A percentile compares a stretch with the other conserved stretches of the same genome.
These are phyloP conservation scores for Siniperca undulata DNA, from an alignment of 2,797 vertebrate genomes.

Conservation along the genomic window DNA sequence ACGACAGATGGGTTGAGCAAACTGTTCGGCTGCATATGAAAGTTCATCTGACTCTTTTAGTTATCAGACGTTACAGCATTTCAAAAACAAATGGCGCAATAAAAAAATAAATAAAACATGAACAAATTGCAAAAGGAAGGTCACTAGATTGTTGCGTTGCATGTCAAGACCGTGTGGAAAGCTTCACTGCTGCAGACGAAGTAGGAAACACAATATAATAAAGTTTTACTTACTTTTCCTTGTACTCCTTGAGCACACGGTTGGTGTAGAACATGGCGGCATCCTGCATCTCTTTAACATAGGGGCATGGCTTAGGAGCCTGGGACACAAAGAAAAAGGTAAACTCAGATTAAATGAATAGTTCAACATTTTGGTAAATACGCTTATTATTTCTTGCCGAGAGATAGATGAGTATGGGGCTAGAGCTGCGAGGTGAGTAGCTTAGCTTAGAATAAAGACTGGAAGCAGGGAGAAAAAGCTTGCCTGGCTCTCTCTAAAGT, in stretches of 20 bases:
- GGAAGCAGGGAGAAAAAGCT: too few relatives aligned
- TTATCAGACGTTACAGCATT: background rate
- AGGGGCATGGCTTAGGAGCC: constrained; percentile 94
- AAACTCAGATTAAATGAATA: background rate
- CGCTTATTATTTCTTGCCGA: background rate
- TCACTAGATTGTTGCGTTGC: background rate
- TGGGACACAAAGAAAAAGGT: constrained; percentile 43
- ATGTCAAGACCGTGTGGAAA: background rate
- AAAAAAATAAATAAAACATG: background rate
- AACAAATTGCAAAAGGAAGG: background rate
- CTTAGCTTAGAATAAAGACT: background rate
- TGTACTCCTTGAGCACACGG: constrained; percentile 97
- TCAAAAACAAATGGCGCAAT: background rate
- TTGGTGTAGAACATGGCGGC: constrained; percentile 98
- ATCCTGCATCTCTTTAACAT: constrained; percentile 96
- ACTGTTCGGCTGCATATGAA: constrained; percentile 20
- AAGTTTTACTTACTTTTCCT: constrained; percentile 88
- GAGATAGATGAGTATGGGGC: background rate
- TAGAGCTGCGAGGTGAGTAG: background rate
- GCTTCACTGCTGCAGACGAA: background rate
- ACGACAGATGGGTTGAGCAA: constrained; percentile 34
- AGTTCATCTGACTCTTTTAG: background rate
- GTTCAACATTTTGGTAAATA: background rate
- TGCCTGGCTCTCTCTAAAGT: too few relatives aligned
- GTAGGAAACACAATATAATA: background rate